A percentile compares a stretch with the other conserved stretches of the same genome.
phyloP scores from a whole-genome alignment of 1,140 invertebrate species.

The Philaenus spumarius region DNA sequence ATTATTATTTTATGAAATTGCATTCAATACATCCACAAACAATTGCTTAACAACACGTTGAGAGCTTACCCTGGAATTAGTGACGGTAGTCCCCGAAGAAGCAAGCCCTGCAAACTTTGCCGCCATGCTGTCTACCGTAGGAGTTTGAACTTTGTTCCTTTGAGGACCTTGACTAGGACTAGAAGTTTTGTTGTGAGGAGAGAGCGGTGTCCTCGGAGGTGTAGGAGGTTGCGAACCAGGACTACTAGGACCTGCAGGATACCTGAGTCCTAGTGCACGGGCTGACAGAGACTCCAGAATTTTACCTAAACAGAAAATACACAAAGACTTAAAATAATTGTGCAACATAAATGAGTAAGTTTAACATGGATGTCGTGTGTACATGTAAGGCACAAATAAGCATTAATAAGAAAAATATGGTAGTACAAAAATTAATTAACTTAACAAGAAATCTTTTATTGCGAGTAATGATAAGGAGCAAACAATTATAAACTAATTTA shows the following conservation, averaged over 20 bases:
- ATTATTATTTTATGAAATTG: too few relatives aligned
- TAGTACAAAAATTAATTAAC: too few relatives aligned
- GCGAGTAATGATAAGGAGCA: too few relatives aligned
- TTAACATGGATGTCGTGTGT: too few relatives aligned
- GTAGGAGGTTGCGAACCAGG: conserved; percentile 19
- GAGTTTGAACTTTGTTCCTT: not conserved
- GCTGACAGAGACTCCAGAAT: conserved; percentile 27
- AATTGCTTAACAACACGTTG: not conserved
- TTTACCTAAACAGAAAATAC: conserved; percentile 27
- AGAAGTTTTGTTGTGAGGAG: conserved; percentile 15
- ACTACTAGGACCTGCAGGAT: not conserved
- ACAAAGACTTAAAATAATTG: conserved; percentile 8
- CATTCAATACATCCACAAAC: not conserved
- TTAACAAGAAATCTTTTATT: too few relatives aligned
- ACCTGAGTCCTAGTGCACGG: conserved; percentile 12
- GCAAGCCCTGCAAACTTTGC: conserved; percentile 20
- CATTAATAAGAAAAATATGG: too few relatives aligned
- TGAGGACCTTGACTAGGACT: conserved; percentile 10
- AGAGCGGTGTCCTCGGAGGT: conserved; percentile 27
- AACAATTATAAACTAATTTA: too few relatives aligned
- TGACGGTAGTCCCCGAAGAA: not conserved
- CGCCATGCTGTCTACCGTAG: conserved; percentile 15
- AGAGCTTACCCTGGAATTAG: conserved; percentile 17
- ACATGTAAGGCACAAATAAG: too few relatives aligned
- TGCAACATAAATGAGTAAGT: too few relatives aligned